Evolutionary conservation across 2,113 vertebrate species (phyloP).

Genomic region (Campylomormyrus tamandua): DNA sequence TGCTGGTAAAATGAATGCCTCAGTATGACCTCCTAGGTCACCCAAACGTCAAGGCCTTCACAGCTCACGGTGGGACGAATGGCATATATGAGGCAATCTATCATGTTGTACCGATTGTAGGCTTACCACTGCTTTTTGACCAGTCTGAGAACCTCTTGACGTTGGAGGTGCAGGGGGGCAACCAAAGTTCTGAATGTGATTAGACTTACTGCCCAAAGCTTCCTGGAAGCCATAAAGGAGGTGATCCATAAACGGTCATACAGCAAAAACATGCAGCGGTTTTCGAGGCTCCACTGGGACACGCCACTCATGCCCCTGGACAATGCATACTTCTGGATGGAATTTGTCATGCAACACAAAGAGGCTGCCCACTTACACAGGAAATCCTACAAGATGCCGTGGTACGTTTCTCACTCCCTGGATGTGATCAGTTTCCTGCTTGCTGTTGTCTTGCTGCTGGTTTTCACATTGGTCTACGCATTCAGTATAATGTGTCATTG

Average conservation of each 20-base stretch:
- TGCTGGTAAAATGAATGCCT: slow-evolving; percentile 55
- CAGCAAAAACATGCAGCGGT: slow-evolving; percentile 48
- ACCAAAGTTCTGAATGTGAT: slow-evolving; percentile 45
- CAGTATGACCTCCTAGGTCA: slow-evolving; percentile 63
- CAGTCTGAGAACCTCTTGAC: slow-evolving; percentile 56
- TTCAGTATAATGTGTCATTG: slow-evolving; percentile 24
- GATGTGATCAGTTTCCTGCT: slow-evolving; percentile 45
- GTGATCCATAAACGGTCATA: slow-evolving; percentile 55
- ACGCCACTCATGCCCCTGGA: slow-evolving; percentile 48
- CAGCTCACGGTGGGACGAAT: slow-evolving; percentile 57
- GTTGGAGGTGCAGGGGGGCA: slow-evolving; percentile 48
- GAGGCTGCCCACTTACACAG: slow-evolving; percentile 59
- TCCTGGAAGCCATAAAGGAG: slow-evolving; percentile 45
- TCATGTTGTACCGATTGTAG: slow-evolving; percentile 54
- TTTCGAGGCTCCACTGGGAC: slow-evolving; percentile 55
- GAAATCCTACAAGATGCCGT: slow-evolving; percentile 54
- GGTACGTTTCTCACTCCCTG: slow-evolving; percentile 56
- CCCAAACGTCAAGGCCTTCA: slow-evolving; percentile 57
- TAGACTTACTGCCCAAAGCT: slow-evolving; percentile 40
- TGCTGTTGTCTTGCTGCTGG: slow-evolving; percentile 26
- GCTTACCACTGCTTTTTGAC: slow-evolving; percentile 58
- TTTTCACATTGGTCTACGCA: slow-evolving; percentile 21
- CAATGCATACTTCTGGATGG: slow-evolving; percentile 57
- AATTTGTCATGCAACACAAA: slow-evolving; percentile 61
- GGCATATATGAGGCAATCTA: slow-evolving; percentile 61